These are phyloP conservation scores for Willowsia nigromaculata DNA, from an alignment of 2,888 invertebrate genomes.

Conservation along the genomic window DNA sequence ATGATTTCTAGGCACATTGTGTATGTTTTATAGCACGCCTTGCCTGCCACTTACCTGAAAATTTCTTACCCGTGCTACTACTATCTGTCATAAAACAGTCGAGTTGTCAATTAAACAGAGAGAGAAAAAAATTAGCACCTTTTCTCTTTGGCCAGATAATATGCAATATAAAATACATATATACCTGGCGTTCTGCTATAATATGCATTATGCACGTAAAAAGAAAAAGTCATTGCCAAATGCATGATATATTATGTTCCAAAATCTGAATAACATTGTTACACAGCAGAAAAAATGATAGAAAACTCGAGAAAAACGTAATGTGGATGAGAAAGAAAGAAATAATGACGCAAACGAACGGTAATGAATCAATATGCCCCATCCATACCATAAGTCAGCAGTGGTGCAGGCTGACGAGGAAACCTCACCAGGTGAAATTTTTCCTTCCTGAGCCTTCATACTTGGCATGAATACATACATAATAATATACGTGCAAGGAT, in stretches of 20 bases:
- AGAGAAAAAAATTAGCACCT: constrained; percentile 67
- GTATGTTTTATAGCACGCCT: neutral
- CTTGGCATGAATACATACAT: no score
- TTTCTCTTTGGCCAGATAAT: neutral
- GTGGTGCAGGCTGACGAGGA: neutral
- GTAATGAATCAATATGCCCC: constrained; percentile 34
- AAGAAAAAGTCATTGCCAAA: no score
- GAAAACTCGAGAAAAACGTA: neutral
- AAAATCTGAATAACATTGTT: no score
- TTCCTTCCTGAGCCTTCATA: no score
- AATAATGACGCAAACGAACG: neutral
- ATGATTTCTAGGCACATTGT: neutral
- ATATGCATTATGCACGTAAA: no score
- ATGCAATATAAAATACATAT: neutral
- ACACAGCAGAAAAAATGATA: no score
- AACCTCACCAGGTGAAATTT: no score
- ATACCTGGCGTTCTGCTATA: neutral
- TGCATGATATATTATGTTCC: no score
- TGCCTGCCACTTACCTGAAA: constrained; percentile 7
- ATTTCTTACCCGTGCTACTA: constrained; percentile 58
- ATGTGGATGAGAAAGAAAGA: neutral
- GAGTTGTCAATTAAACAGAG: constrained; percentile 64
- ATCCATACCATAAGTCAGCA: constrained; percentile 21
- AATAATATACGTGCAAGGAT: no score
- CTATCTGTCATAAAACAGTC: constrained; percentile 66